Percentiles rank a stretch among this genome's conserved stretches.
Evolutionary conservation across 2,888 invertebrate species (phyloP).

Genomic region (Creontiades dilutus): DNA sequence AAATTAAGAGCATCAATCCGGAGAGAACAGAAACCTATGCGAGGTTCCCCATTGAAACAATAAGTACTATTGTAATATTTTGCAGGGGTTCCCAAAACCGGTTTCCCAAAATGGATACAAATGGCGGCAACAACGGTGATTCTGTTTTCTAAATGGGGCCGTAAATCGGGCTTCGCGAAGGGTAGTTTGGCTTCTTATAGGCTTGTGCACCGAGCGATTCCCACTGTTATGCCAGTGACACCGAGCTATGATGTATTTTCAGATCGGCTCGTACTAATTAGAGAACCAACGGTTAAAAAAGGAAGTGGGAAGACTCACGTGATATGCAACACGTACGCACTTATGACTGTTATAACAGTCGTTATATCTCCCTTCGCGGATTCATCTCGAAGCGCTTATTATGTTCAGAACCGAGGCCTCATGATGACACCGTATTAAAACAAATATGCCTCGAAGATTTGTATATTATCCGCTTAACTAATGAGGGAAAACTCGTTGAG

Average conservation of each 20-base stretch:
- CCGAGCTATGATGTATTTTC: constrained; percentile 21
- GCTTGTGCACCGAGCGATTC: constrained; percentile 12
- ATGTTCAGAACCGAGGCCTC: constrained; percentile 1
- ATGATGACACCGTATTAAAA: not conserved
- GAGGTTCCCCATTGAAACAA: too few relatives aligned
- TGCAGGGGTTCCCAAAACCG: too few relatives aligned
- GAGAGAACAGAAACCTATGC: too few relatives aligned
- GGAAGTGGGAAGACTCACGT: not conserved
- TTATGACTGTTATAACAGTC: constrained; percentile 21
- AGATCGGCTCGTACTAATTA: constrained; percentile 36
- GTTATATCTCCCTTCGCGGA: not conserved
- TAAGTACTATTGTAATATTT: too few relatives aligned
- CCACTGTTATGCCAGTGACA: constrained; percentile 27
- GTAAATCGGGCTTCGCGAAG: not conserved
- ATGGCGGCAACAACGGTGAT: constrained; percentile 5
- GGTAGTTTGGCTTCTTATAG: constrained; percentile 2
- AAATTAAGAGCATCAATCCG: too few relatives aligned
- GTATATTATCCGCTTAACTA: not conserved
- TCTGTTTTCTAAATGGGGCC: not conserved
- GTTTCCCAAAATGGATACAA: not conserved
- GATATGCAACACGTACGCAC: constrained; percentile 36
- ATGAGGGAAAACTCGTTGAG: too few relatives aligned
- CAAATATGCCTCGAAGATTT: not conserved
- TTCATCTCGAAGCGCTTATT: not conserved
- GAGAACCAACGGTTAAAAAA: constrained; percentile 21